A percentile compares a stretch with the other conserved stretches of the same genome.
These are phyloP conservation scores for Drosophila ananassae DNA, from an alignment of 1,140 invertebrate genomes.

Conservation along the genomic window DNA sequence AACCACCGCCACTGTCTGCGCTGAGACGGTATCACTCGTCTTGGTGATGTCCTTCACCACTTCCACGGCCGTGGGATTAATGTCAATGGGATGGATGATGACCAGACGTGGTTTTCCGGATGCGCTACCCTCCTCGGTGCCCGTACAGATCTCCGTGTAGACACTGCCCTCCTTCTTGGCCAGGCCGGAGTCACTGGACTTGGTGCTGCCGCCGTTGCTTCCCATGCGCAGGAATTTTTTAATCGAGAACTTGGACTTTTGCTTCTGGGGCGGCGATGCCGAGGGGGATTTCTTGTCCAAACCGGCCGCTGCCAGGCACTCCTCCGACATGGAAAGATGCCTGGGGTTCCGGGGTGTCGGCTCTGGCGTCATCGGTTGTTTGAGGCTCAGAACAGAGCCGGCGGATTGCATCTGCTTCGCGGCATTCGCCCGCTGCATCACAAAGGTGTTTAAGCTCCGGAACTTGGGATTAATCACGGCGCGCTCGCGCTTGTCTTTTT, in stretches of 20 bases:
- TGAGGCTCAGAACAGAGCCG: constrained; percentile 74
- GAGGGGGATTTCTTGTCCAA: constrained; percentile 57
- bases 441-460: constrained; percentile 83
- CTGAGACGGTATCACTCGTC: constrained; percentile 71
- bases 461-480: constrained; percentile 89
- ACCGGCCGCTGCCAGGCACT: constrained; percentile 86
- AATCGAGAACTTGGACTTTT: constrained; percentile 91
- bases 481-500: constrained; percentile 90
- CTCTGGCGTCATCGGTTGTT: constrained; percentile 85
- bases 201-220: constrained; percentile 52
- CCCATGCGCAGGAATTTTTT: constrained; percentile 93
- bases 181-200: constrained; percentile 62
- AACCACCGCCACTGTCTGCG: constrained; percentile 81
- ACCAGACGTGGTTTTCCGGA: constrained; percentile 88
- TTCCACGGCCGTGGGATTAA: constrained; percentile 91
- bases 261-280: constrained; percentile 86
- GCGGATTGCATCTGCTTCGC: constrained; percentile 75
- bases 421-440: constrained; percentile 75
- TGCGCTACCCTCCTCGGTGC: constrained; percentile 61
- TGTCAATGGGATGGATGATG: constrained; percentile 94
- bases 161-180: constrained; percentile 73
- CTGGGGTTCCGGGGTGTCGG: constrained; percentile 86
- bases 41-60: constrained; percentile 88
- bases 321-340: constrained; percentile 89
- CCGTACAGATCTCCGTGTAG: constrained; percentile 80